Base-by-base conservation (phyloP, 2,797 vertebrate species). In the Distichodus sexfasciatus region DNA sequence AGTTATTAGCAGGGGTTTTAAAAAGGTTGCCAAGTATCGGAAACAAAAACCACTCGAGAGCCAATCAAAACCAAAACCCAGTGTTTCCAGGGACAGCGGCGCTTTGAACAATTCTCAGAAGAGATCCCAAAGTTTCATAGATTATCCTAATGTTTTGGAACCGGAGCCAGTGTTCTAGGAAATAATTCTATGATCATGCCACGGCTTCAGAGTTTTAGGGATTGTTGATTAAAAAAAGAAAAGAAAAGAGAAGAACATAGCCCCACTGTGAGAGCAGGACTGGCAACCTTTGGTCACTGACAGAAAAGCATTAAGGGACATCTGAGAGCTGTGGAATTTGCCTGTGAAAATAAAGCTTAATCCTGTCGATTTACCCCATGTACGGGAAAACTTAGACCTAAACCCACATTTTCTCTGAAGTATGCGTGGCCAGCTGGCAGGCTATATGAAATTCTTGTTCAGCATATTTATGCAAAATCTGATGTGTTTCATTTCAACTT, bases 1-100 rank as follows among this genome's bases (percentile, higher is more conserved):
- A 64, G 7, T n/a, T 41, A 12, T 2, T 40, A 55, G 53, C 46
- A 51, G 60, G 60, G 21, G 62, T 38, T 51, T 44, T 28, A 35
- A 47, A 17, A 35, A 19, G 15, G 36, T 17, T 66, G 61, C 55
- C 65, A 66, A 75, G 54, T 41, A 40, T 66, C 35, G 35, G 24
- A 38, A 61, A 75, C 24, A 62, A 69, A 48, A 55, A 66, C 21
- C 44, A 59, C 17, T 29, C 1, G 3, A 58, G 44, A 31, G 66
- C 76, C 76, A 78, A 69, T 41, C 43, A 28, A 69, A 75, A 75
- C 29, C n/a, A n/a, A 72, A 46, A 11, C 17, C 38, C 46, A 67
- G 15, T 7, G 0, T 28, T 43, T 63, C 65, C 17, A n/a, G 46
- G 28, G 57, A 61, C n/a, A 26, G 1, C 7, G 21, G 9, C 1